phyloP scores from a whole-genome alignment of 2,113 vertebrate species.

The Pomatostomus ruficeps region DNA sequence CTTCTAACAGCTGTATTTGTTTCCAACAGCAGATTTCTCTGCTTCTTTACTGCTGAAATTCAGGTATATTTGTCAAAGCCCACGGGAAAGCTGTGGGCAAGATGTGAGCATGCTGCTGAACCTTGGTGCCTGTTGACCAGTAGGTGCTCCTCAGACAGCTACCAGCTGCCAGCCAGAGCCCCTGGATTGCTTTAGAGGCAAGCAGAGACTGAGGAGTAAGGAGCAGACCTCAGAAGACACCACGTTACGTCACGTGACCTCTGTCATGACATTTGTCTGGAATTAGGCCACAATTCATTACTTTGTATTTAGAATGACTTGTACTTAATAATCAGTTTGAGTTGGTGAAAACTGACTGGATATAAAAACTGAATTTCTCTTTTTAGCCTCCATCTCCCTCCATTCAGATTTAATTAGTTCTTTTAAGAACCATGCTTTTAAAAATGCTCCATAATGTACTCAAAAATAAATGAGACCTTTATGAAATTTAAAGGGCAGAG shows the following conservation, averaged over 20 bases:
- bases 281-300: not conserved
- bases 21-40: not conserved
- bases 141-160: not conserved
- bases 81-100: not conserved
- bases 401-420: not conserved
- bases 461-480: not conserved
- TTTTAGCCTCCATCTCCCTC: not conserved
- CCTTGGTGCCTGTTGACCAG: not conserved
- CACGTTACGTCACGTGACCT: not conserved
- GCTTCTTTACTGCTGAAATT: not conserved
- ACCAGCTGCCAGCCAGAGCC: not conserved
- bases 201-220: not conserved
- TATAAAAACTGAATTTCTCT: not conserved
- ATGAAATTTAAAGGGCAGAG: not conserved
- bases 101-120: not conserved
- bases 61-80: not conserved
- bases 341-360: not conserved
- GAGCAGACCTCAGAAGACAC: not conserved
- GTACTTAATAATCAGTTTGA: not conserved
- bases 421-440: not conserved
- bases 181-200: not conserved
- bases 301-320: not conserved
- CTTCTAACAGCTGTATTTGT: not conserved
- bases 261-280: accelerated
- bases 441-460: not conserved